A percentile compares a stretch with the other conserved stretches of the same genome.
Conservation (phyloP, 2,113 vertebrate species). For the Hassar affinis region DNA sequence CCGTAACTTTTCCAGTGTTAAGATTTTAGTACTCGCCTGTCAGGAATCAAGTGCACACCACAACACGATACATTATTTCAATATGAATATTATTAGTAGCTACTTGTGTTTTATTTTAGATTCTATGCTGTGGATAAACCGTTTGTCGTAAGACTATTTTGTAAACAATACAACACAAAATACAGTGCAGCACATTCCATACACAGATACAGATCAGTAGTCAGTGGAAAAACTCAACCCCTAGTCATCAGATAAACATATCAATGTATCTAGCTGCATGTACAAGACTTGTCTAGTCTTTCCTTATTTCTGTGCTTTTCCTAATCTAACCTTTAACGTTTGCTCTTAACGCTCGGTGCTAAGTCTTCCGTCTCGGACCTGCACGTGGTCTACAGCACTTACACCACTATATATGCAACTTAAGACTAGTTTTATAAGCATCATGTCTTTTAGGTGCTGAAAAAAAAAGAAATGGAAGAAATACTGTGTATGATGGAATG, state of each 20-base stretch:
- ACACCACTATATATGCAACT: constrained; percentile 2
- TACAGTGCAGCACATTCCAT: constrained; percentile 39
- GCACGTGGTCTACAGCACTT: background rate
- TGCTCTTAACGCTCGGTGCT: background rate
- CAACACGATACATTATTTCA: too few species aligned
- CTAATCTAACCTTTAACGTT: constrained; percentile 4
- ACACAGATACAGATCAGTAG: constrained; percentile 37
- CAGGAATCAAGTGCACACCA: background rate
- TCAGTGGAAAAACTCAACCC: constrained; percentile 23
- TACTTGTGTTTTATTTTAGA: background rate
- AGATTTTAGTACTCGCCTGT: background rate
- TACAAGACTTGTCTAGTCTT: constrained; percentile 8
- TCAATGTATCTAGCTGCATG: constrained; percentile 5
- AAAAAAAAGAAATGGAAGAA: background rate
- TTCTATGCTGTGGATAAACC: constrained; percentile 6
- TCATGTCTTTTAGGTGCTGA: background rate
- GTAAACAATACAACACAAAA: constrained; percentile 46
- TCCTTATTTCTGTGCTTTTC: constrained; percentile 38
- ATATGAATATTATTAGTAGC: constrained; percentile 9
- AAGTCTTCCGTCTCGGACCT: background rate
- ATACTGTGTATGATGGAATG: background rate
- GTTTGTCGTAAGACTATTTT: background rate
- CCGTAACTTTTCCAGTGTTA: background rate
- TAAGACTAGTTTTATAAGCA: background rate
- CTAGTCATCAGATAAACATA: constrained; percentile 5